Base-by-base conservation (phyloP, 1,140 invertebrate species). In the Chelonus insularis region DNA sequence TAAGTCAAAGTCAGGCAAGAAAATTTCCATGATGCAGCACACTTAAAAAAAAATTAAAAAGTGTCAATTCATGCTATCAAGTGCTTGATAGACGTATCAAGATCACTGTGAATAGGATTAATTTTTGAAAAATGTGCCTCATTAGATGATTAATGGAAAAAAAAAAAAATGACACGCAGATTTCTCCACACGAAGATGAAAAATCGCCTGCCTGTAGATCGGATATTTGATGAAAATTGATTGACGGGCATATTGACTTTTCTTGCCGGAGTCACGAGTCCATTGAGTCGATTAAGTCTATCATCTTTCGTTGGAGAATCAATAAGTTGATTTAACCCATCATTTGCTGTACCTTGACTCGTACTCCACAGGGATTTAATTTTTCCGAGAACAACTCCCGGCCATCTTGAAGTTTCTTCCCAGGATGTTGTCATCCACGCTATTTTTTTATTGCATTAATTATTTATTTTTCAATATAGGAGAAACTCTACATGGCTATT, bases 361-460 rank as follows among this genome's bases (percentile, higher is more conserved):
- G 86, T 86, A 65, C 85, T 90, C 91, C 91, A 93, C 56, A 94
- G 80, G 8, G 91, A 93, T 72, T 90, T 90, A 75, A 93, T 93
- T 84, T 93, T 94, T 70, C 90, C 90, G 69, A 93, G 86, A 57
- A 92, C 89, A 64, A 91, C 78, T 50, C 89, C 90, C 20, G 88
- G 88, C 87, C 90, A 90, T 66, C 88, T 80, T 52, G 83, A 81
- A 63, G 80, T 81, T 67, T 85, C 85, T 37, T 81, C 83, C 69
- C 84, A 79, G 4, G 82, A 84, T 20, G 86, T 83, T 52, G 85
- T 84, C 70, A 86, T 80, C 79, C 78, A 79, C 43, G 72, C 78
- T 82, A 64, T 50, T 58, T 43, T 62, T 59, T 36, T 47, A 48
- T 47, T 43, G 11, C 23, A 45, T 67, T 64, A 63, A 60, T 23